Evolutionary conservation across 2,888 invertebrate species (phyloP), one percentile per base, ranked within the genome.

Genomic region (Lagria hirta): DNA sequence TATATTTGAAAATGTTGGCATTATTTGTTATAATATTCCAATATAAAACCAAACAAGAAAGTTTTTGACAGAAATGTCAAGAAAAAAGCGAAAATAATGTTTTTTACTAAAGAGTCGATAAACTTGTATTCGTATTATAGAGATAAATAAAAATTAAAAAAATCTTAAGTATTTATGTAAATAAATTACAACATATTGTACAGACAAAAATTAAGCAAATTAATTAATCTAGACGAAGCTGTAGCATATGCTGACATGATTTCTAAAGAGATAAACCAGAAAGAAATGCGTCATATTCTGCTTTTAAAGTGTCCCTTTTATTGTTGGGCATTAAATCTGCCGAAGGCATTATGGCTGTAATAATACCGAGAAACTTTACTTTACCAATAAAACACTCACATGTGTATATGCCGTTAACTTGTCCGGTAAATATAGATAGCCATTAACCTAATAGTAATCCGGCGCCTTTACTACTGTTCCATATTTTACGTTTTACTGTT

Each of bases 211-310:
- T 68, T 86, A 52, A 85, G 84, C 71, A 82, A 82, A 58, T 77
- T 79, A 12, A 84, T 86, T 61, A 85, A 86, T 64, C 85, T 85
- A 1, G 86, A 83, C 60, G 82, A 83, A 61, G 83, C 83, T 8
- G 82, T 83, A 4, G 83, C 83, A 1, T 84, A 83, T 57, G 81
- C 80, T 4, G 80, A 80, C 44, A 80, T 81, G n/a, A n/a, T n/a
- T n/a, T 48, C 68, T 82, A 41, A 65, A 81, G 81, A 24, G 79
- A 80, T 62, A 73, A 75, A 45, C 77, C 75, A 14, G 71, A 73
- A n/a, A 12, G 60, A 62, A 15, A 80, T 84, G 7, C 77, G 79
- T 64, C 82, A 85, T 62, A 66, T 84, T 23, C 70, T 84, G 20
- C 72, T 85, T 22, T 70, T 83, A 37, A 85, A 59, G 81, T 83